These are phyloP conservation scores for Pharmacophagus antenor DNA, from an alignment of 2,888 invertebrate species.

Conservation along the genomic window DNA sequence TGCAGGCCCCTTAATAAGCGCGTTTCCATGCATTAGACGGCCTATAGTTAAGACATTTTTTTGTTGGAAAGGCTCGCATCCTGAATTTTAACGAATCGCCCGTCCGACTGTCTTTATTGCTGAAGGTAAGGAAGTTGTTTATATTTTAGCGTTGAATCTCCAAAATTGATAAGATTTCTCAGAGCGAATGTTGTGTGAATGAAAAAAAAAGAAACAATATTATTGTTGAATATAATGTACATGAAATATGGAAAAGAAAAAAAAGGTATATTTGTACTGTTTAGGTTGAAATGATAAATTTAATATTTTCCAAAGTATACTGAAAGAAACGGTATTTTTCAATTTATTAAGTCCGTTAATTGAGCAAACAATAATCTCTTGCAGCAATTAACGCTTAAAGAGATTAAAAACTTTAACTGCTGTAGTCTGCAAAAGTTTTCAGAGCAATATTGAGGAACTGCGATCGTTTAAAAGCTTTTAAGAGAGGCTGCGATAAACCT, in stretches of 20 bases:
- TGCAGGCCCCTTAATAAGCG: constrained; percentile 9
- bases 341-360: constrained; percentile 7
- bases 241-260: no score
- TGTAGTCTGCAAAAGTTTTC: constrained; percentile 15
- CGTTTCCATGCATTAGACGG: constrained; percentile 21
- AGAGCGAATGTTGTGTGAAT: neutral
- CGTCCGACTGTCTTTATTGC: constrained; percentile 11
- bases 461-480: constrained; percentile 24
- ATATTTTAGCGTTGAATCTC: constrained; percentile 10
- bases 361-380: constrained; percentile 18
- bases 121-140: constrained; percentile 24
- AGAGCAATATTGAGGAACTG: constrained; percentile 17
- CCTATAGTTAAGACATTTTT: constrained; percentile 25
- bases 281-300: no score
- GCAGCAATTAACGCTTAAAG: constrained; percentile 8
- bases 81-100: constrained; percentile 26
- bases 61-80: constrained; percentile 21
- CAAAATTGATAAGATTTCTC: constrained; percentile 17
- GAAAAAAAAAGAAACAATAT: neutral
- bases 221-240: no score
- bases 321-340: neutral
- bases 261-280: no score
- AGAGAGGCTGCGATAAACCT: constrained; percentile 3
- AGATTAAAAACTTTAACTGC: constrained; percentile 25
- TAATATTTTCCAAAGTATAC: neutral